Evolutionary conservation across 2,797 vertebrate genomes (phyloP), one percentile per base, ranked within the genome.

Genomic region (Hylomyscus alleni): DNA sequence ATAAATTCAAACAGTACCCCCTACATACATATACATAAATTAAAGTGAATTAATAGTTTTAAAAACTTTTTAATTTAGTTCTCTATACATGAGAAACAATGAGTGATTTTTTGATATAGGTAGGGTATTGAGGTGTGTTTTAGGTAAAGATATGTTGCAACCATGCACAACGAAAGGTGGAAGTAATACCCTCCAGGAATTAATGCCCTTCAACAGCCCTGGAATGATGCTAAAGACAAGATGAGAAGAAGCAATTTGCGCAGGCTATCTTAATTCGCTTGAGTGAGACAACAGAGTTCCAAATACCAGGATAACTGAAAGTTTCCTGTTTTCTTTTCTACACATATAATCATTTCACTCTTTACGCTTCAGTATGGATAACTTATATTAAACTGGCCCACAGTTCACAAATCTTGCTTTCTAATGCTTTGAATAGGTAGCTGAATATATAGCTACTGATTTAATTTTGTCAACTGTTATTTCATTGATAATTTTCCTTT

Each of bases 381-480:
- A 72, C 91, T 95, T 91, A 12, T 73, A 78, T 72, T 83, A 83
- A 58, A 50, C 24, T 67, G 6, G 31, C n/a, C 80, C 56, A 60
- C 1, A 6, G 37, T 82, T 86, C 22, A 87, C 1, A 84, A 93
- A 84, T 83, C 73, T n/a, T 94, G 12, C 58, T 10, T 90, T 87
- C 56, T 93, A 50, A 31, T 92, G 7, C 78, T 29, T 81, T 96
- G 65, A 94, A 29, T 89, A 78, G 50, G 3, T 15, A 47, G 14
- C n/a, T 93, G 31, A 82, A 94, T 87, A 31, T 90, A 40, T 37
- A 92, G 5, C 7, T 56, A 56, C 62, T 67, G 14, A 94, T 47
- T 93, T 86, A 78, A 95, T 56, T 95, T 96, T 44, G 14, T 76
- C 82, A 78, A 65, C 8, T 88, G 2, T 72, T n/a, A 52, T n/a